Percentiles rank a stretch among this genome's conserved stretches.
phyloP scores from a whole-genome alignment of 2,888 invertebrate species.

The Drepana falcataria region DNA sequence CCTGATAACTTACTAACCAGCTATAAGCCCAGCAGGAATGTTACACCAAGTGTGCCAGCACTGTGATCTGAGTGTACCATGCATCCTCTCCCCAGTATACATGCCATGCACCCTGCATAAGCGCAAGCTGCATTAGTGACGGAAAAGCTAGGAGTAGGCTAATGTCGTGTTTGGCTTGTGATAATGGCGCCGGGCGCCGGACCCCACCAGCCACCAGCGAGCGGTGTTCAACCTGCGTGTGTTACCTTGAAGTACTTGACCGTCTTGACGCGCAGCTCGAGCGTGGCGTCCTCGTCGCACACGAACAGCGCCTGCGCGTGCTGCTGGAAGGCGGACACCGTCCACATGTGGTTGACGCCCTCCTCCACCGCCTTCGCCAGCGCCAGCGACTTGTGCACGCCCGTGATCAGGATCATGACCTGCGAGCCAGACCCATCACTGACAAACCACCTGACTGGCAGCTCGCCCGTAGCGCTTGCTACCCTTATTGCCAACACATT shows the following conservation, averaged over 20 bases:
- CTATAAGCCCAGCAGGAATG: neutral
- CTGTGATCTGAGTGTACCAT: constrained; percentile 27
- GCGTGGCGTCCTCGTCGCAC: constrained; percentile 98
- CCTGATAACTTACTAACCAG: neutral
- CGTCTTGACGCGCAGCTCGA: constrained; percentile 97
- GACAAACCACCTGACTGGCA: too few species aligned
- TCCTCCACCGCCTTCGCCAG: constrained; percentile 98
- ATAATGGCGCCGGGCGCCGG: too few species aligned
- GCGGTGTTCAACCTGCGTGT: neutral
- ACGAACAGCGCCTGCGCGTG: constrained; percentile 95
- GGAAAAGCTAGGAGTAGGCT: too few species aligned
- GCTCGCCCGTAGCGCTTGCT: too few species aligned
- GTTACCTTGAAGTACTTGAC: constrained; percentile 98
- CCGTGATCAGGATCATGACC: constrained; percentile 98
- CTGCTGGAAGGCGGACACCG: constrained; percentile 98
- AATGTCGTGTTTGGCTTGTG: too few species aligned
- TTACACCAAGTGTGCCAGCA: neutral
- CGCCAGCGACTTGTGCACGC: constrained; percentile 97
- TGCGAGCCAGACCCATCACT: constrained; percentile 32
- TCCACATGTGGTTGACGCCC: constrained; percentile 99
- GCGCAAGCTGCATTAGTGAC: too few species aligned
- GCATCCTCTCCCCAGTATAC: constrained; percentile 14
- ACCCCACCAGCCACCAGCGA: too few species aligned
- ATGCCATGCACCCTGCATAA: constrained; percentile 8
- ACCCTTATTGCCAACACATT: too few species aligned